Percentiles rank a stretch among this genome's conserved stretches.
Evolutionary conservation across 2,888 invertebrate species (phyloP).

Genomic region (Zonitis immaculata): DNA sequence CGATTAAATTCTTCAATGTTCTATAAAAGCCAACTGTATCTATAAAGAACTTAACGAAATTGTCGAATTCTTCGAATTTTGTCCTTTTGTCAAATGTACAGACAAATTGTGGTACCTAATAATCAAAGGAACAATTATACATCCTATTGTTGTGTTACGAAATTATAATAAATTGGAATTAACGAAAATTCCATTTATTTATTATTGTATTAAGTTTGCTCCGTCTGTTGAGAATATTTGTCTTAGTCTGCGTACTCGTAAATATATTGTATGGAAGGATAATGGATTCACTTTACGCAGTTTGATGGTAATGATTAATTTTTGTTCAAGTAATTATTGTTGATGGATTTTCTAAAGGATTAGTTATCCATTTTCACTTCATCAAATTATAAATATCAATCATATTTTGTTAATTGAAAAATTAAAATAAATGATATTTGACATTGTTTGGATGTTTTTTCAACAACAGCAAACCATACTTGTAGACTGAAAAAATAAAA

Average conservation of each 20-base stretch:
- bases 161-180: too few species aligned
- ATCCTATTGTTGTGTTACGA: too few species aligned
- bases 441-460: constrained; percentile 5
- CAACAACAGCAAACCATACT: too few species aligned
- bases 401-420: constrained; percentile 22
- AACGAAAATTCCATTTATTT: constrained; percentile 12
- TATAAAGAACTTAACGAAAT: too few species aligned
- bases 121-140: too few species aligned
- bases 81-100: too few species aligned
- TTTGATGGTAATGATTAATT: constrained; percentile 37
- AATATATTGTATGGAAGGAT: constrained; percentile 33
- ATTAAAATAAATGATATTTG: constrained; percentile 27
- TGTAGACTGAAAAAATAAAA: too few species aligned
- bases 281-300: constrained; percentile 33
- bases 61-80: too few species aligned
- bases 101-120: too few species aligned
- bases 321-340: constrained; percentile 31
- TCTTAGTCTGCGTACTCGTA: constrained; percentile 27
- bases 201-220: constrained; percentile 5
- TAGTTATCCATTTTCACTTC: constrained; percentile 29
- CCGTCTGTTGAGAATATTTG: constrained; percentile 27
- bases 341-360: constrained; percentile 29
- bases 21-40: too few species aligned
- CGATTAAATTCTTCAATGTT: too few species aligned
- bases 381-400: constrained; percentile 28